These are phyloP conservation scores for Maniola jurtina DNA, from an alignment of 1,140 invertebrate genomes.

Conservation along the genomic window DNA sequence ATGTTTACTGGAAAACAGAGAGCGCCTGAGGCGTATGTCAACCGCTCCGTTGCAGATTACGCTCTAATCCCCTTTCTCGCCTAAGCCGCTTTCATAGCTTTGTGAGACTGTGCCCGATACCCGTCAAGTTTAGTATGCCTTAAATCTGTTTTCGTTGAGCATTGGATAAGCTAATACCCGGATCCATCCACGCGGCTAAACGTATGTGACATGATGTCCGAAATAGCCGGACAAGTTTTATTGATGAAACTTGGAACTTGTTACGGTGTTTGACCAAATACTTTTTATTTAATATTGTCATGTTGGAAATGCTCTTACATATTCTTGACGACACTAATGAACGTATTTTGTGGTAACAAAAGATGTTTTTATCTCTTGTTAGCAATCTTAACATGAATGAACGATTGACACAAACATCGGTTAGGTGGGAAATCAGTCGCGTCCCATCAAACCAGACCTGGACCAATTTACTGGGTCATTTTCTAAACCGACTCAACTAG, in stretches of 20 bases:
- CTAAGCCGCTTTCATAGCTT: conserved; percentile 72
- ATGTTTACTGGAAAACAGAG: conserved; percentile 50
- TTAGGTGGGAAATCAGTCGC: no score
- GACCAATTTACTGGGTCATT: no score
- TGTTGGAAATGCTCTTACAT: no score
- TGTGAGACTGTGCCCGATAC: conserved; percentile 63
- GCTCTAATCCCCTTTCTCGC: conserved; percentile 66
- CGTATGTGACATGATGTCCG: conserved; percentile 3
- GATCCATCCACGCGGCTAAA: conserved; percentile 11
- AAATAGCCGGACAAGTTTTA: conserved; percentile 10
- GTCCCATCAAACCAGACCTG: no score
- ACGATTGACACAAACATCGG: no score
- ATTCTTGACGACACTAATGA: no score
- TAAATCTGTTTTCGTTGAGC: conserved; percentile 55
- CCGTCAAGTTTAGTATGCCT: conserved; percentile 58
- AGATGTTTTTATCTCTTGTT: no score
- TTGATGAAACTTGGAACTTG: not conserved
- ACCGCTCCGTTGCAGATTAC: conserved; percentile 69
- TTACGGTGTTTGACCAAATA: not conserved
- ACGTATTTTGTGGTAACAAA: no score
- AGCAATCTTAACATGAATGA: no score
- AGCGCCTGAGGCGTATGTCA: conserved; percentile 66
- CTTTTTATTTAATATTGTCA: no score
- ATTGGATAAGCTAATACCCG: conserved; percentile 20
- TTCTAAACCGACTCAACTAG: no score